Evolutionary conservation across 2,113 vertebrate species (phyloP), one percentile per base, ranked within the genome.

Genomic region (Balaeniceps rex): DNA sequence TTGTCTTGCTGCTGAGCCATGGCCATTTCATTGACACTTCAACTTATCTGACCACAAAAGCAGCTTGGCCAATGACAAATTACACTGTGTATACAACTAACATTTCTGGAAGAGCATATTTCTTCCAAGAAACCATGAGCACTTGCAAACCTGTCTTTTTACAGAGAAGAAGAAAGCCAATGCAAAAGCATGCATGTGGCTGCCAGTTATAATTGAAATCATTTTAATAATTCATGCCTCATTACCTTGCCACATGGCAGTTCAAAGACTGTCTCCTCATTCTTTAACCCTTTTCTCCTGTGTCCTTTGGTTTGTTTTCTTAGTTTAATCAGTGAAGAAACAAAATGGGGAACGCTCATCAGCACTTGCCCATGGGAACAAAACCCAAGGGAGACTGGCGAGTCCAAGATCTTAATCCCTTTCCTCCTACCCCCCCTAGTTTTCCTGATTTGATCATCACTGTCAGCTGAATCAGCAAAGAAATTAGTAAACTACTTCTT

Each of bases 171-270:
- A 89, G 54, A 87, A 89, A 92, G 83, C 64, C 88, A 93, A 63
- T 26, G 86, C 80, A 90, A 88, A 81, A 95, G 63, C 7, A 0
- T 51, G 63, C 70, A 46, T 74, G 91, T 15, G 66, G 74, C 94
- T 96, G 95, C 91, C 95, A 85, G 89, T 95, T 94, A 84, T 94
- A 94, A 97, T 97, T 95, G 94, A 95, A 95, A 95, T 95, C 0
- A 93, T 91, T 95, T 97, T 96, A 97, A 96, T 97, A 97, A 97
- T 96, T 95, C 97, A 95, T 95, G 91, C 93, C 91, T 97, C 94
- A 93, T 97, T 97, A 96, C 91, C 96, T 95, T 95, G 80, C 89
- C 94, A 93, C 95, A 95, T 95, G 89, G 87, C 89, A 91, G 95
- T 91, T 97, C 97, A 96, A 97, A 97, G 96, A 93, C 93, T 75